Evolutionary conservation across 2,888 invertebrate species (phyloP), one percentile per base, ranked within the genome.

Genomic region (Craniophora ligustri): DNA sequence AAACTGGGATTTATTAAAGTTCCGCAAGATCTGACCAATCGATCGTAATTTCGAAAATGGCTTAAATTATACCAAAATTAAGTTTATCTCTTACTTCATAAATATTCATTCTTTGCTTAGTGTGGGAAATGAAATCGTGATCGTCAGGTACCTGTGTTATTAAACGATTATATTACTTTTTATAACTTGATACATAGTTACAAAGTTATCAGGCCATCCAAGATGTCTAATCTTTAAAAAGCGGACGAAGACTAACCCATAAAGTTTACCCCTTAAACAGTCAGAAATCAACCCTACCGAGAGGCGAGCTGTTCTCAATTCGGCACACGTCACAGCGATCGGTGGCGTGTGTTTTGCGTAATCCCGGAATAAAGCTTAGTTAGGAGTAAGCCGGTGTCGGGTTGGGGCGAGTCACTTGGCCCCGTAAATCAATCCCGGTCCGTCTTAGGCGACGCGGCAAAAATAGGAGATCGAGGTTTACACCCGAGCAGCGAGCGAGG

Each of bases 341-440:
- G 75, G 79, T 74, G 86, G 82, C 85, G 84, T 86, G 84, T 88
- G 86, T 87, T 89, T 89, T 87, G 87, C 88, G 86, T 91, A 89
- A 89, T 86, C 87, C 82, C 72, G 61, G 81, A 81, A 81, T 84
- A 84, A 84, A 84, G 88, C 88, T 90, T 89, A 89, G 88, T 86
- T 86, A 83, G 84, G 81, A 80, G 80, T 87, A 87, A 89, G 87
- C 88, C 79, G 84, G 86, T 85, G 82, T 82, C 79, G 82, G 83
- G 79, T 79, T 72, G 79, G 79, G 76, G 79, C 60, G 68, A 86
- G 86, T 84, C 88, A 87, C 88, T 89, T 85, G 84, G 83, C 81
- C 84, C 85, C 87, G 87, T 92, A 91, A 91, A 92, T 92, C 92
- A 92, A 89, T 90, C 89, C 83, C 70, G 67, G 76, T 73, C 76